These are phyloP conservation scores for Physocephala rufipes DNA, from an alignment of 2,888 invertebrate species.

Conservation along the genomic window DNA sequence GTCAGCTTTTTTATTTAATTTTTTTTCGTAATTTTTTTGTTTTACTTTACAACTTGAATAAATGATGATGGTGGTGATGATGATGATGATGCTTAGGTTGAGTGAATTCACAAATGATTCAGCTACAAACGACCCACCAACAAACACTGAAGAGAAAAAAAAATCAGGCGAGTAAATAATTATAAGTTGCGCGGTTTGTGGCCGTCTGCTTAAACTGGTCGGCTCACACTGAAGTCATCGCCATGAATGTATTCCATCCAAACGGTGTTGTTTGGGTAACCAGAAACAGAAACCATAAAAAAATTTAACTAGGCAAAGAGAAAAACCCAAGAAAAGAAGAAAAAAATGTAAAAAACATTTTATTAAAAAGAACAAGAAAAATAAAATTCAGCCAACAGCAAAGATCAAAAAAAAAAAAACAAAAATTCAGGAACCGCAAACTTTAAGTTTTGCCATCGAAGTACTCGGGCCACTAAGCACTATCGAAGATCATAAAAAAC, in stretches of 20 bases:
- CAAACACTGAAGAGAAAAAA: constrained; percentile 38
- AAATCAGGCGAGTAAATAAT: too few species aligned
- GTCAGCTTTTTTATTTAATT: constrained; percentile 41
- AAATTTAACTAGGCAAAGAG: constrained; percentile 41
- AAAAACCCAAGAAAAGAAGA: constrained; percentile 43
- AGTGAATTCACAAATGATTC: constrained; percentile 3
- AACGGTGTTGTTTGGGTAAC: not conserved
- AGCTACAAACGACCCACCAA: constrained; percentile 25
- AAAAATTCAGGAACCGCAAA: constrained; percentile 25
- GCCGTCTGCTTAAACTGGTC: constrained; percentile 67
- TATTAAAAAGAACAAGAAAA: not conserved
- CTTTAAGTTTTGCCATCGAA: constrained; percentile 10
- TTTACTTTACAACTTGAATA: too few species aligned
- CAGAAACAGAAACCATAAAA: not conserved
- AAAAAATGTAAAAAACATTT: too few species aligned
- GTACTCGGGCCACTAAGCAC: constrained; percentile 19
- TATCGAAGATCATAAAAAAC: constrained; percentile 27
- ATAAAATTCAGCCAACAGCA: not conserved
- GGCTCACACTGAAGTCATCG: constrained; percentile 66
- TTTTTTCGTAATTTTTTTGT: too few species aligned
- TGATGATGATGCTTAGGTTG: constrained; percentile 1
- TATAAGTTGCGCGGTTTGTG: constrained; percentile 55
- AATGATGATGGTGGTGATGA: too few species aligned
- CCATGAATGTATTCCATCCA: constrained; percentile 39
- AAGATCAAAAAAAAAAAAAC: constrained; percentile 27